phyloP scores from a whole-genome alignment of 2,888 invertebrate genomes.

The Galerucella nymphaeae region DNA sequence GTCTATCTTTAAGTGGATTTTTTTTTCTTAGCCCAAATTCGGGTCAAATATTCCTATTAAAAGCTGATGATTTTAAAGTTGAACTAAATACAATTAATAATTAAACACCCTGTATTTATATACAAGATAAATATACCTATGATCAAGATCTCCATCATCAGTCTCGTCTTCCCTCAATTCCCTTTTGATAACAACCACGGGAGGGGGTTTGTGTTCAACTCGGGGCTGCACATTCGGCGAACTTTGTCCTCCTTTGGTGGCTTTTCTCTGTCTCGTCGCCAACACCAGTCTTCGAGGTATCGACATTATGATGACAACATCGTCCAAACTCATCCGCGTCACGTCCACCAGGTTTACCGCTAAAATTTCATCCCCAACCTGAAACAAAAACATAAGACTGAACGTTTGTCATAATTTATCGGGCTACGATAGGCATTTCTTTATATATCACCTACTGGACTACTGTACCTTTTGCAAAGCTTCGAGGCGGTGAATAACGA shows the following conservation, averaged over 20 bases:
- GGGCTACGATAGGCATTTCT: too few species aligned
- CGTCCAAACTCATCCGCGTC: constrained; percentile 96
- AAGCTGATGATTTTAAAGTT: too few species aligned
- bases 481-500: too few species aligned
- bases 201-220: constrained; percentile 87
- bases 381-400: constrained; percentile 39
- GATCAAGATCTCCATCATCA: constrained; percentile 71
- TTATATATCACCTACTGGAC: too few species aligned
- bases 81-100: too few species aligned
- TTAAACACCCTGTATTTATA: background rate
- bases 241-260: constrained; percentile 66
- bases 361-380: constrained; percentile 98
- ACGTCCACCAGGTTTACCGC: constrained; percentile 99
- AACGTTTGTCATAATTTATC: too few species aligned
- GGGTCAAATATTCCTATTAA: too few species aligned
- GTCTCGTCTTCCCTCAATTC: constrained; percentile 86
- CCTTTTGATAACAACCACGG: constrained; percentile 90
- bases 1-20: too few species aligned
- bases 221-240: constrained; percentile 73
- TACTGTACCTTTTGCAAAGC: too few species aligned
- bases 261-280: constrained; percentile 89
- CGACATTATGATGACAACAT: constrained; percentile 99
- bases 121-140: constrained; percentile 53
- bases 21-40: too few species aligned
- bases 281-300: constrained; percentile 95